Conservation (phyloP, 2,888 invertebrate species). For the Hemicrepidius hirtus region DNA sequence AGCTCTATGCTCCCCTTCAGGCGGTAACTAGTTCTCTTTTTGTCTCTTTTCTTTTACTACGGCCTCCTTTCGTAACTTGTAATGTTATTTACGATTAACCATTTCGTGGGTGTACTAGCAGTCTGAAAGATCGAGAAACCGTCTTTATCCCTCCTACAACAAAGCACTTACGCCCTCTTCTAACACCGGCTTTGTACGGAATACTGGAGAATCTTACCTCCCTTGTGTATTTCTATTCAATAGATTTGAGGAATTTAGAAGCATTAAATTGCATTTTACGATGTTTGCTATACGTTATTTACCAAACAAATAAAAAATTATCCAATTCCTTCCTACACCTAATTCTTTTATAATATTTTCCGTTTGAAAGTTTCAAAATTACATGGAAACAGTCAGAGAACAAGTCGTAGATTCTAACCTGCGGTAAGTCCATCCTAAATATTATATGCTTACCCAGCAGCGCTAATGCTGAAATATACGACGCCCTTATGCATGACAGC, state of each 20-base stretch:
- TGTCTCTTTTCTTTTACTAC: slow-evolving; percentile 15
- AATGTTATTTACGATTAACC: slow-evolving; percentile 58
- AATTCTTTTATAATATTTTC: not conserved
- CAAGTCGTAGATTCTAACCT: slow-evolving; percentile 52
- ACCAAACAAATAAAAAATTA: slow-evolving; percentile 5
- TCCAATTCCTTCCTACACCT: not conserved
- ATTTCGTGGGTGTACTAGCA: slow-evolving; percentile 53
- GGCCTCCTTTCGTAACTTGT: slow-evolving; percentile 27
- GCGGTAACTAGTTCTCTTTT: slow-evolving; percentile 22
- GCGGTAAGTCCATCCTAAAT: slow-evolving; percentile 60
- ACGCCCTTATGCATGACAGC: slow-evolving; percentile 62
- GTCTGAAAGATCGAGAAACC: slow-evolving; percentile 26
- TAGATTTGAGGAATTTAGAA: slow-evolving; percentile 48
- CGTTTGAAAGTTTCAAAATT: slow-evolving; percentile 32
- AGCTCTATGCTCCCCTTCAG: slow-evolving; percentile 14
- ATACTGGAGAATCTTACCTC: slow-evolving; percentile 51
- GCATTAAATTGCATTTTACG: slow-evolving; percentile 54
- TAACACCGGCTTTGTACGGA: slow-evolving; percentile 38
- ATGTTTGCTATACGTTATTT: slow-evolving; percentile 22
- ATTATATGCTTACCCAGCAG: slow-evolving; percentile 63
- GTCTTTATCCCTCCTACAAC: slow-evolving; percentile 31
- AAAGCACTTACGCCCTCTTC: slow-evolving; percentile 36
- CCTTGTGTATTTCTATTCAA: slow-evolving; percentile 51
- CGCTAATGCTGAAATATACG: slow-evolving; percentile 63
- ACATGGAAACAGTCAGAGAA: slow-evolving; percentile 18